Base-by-base conservation (phyloP, 2,797 vertebrate species). In the Avahi laniger region DNA sequence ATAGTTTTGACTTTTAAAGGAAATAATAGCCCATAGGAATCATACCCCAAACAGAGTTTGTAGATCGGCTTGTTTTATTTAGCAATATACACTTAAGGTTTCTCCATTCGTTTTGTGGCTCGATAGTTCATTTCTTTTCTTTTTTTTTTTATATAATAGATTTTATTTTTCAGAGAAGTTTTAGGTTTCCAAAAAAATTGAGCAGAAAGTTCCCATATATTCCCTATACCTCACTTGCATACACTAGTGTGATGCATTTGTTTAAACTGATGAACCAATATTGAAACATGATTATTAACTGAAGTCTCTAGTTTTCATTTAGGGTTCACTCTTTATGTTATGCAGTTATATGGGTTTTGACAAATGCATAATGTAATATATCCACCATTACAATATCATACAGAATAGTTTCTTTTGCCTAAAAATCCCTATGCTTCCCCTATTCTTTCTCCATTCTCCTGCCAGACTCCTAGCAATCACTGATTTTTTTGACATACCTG, bases 361-460 rank as follows among this genome's bases (percentile, higher is more conserved):
- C 10, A 48, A 41, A n/a, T 13, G 2, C 9, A 0, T 46, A 52
- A 26, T 48, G 4, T 20, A 46, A 65, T 46, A 4, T 57, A 63
- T 26, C 50, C 5, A 18, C 13, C 13, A 22, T 61, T n/a, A 46
- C 12, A 67, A 9, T 33, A 46, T 20, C 1, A 0, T 30, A 12
- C 1, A 69, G 17, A 65, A 46, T 41, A 67, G 12, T 35, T 54
- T 73, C 17, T 12, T 10, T 63, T 13, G 41, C 15, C 65, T 67
- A n/a, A 28, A 65, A 17, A n/a, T 15, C 12, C 1, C 52, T 14
- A 1, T 18, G 5, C 1, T 79, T 73, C 72, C 26, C 24, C 33
- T 57, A 0, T 50, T 28, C 12, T 72, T 26, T 11, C 1, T 5
- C 17, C 43, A 6, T 7, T 33, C 11, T 6, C 3, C 2, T 48